Percentiles rank a stretch among this genome's conserved stretches.
Conservation (phyloP, 2,888 invertebrate species). For the Oxytorus armatus region DNA sequence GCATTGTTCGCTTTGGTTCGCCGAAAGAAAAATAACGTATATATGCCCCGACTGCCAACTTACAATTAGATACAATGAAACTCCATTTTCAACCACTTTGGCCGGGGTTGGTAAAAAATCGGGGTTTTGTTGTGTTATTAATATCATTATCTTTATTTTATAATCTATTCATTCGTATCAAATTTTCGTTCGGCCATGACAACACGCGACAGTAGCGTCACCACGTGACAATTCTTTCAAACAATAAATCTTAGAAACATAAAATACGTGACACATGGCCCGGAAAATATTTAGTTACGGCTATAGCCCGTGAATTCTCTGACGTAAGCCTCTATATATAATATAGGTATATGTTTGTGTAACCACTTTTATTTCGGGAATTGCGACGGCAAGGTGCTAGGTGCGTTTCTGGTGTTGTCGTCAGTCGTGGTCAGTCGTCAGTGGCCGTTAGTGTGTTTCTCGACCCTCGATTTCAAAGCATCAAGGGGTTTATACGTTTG, state of each 20-base stretch:
- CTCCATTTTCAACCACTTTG: background rate
- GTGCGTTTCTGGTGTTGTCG: slow-evolving; percentile 7
- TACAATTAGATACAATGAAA: background rate
- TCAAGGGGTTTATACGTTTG: background rate
- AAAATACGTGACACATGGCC: background rate
- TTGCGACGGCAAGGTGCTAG: no score
- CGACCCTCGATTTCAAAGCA: background rate
- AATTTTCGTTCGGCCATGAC: no score
- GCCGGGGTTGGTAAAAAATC: no score
- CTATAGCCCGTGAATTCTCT: slow-evolving; percentile 6
- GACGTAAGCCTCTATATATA: slow-evolving; percentile 16
- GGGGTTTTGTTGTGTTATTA: no score
- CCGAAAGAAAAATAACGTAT: no score
- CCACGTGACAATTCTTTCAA: background rate
- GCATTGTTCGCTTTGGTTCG: no score
- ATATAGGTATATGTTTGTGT: background rate
- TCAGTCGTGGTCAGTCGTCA: slow-evolving; percentile 17
- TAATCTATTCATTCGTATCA: no score
- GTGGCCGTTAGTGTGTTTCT: no score
- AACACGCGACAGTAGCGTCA: background rate
- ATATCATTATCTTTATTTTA: no score
- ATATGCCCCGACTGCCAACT: no score
- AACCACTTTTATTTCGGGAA: slow-evolving; percentile 60
- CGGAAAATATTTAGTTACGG: background rate
- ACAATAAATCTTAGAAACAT: background rate